Conservation (phyloP, 1,140 invertebrate genomes). For the Scaptomyza graminum region DNA sequence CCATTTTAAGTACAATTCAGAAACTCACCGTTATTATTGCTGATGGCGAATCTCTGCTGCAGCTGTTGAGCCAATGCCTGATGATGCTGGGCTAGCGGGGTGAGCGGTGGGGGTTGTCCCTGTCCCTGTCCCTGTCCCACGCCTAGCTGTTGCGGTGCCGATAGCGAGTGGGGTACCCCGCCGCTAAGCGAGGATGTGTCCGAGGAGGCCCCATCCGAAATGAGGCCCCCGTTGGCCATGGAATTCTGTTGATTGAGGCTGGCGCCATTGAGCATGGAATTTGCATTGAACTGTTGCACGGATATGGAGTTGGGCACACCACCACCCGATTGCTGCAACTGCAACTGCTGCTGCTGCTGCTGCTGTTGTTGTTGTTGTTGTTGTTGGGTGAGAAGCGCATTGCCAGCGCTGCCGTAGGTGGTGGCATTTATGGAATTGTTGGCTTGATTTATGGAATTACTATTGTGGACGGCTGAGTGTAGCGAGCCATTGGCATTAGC, state of each 20-base stretch:
- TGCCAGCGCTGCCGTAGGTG: conserved; percentile 68
- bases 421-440: conserved; percentile 79
- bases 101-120: conserved; percentile 61
- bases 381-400: conserved; percentile 60
- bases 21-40: conserved; percentile 83
- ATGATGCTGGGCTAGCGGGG: conserved; percentile 81
- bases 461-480: conserved; percentile 79
- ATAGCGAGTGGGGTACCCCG: conserved; percentile 80
- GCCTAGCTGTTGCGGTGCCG: conserved; percentile 76
- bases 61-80: conserved; percentile 83
- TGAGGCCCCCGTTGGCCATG: conserved; percentile 63
- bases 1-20: neutral
- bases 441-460: conserved; percentile 81
- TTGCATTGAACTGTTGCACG: conserved; percentile 82
- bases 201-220: conserved; percentile 83
- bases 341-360: conserved; percentile 54
- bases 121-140: conserved; percentile 56
- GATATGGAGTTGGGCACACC: conserved; percentile 79
- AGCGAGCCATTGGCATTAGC: conserved; percentile 75
- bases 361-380: conserved; percentile 55
- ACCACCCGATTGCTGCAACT: conserved; percentile 41
- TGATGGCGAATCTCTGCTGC: conserved; percentile 83
- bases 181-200: conserved; percentile 80
- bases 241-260: conserved; percentile 65
- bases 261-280: conserved; percentile 62